These are phyloP conservation scores for Uloborus plumipes DNA, from an alignment of 2,888 invertebrate genomes.

Conservation along the genomic window DNA sequence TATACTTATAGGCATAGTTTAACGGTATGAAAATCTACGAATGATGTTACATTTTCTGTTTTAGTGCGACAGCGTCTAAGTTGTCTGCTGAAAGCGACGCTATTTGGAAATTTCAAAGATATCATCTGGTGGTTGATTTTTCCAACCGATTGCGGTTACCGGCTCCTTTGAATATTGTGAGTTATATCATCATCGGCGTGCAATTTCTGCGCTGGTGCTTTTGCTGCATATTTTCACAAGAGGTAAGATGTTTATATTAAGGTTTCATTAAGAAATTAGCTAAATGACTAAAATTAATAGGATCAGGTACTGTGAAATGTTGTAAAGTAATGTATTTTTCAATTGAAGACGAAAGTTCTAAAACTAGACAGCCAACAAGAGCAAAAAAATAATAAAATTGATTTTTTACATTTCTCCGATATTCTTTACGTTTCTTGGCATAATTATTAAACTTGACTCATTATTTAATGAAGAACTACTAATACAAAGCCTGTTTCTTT, in stretches of 20 bases:
- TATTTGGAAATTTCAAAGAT: slow-evolving; percentile 71
- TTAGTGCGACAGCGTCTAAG: slow-evolving; percentile 66
- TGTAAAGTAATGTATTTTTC: no score
- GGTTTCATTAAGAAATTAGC: no score
- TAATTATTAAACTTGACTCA: no score
- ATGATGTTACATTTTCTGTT: neutral
- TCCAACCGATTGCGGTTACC: slow-evolving; percentile 70
- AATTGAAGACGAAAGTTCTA: no score
- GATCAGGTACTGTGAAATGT: no score
- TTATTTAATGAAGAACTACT: no score
- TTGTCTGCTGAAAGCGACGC: slow-evolving; percentile 69
- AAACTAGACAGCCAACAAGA: no score
- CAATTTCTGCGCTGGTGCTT: slow-evolving; percentile 37
- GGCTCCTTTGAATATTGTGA: slow-evolving; percentile 70
- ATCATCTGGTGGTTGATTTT: slow-evolving; percentile 70
- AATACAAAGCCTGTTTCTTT: no score
- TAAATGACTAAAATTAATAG: no score
- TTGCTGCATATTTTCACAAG: slow-evolving; percentile 13
- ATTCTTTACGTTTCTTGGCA: no score
- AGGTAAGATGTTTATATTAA: slow-evolving; percentile 11
- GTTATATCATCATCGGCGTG: slow-evolving; percentile 64
- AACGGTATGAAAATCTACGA: neutral
- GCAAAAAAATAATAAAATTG: no score
- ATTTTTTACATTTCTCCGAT: no score
- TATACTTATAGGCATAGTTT: neutral